Conservation (phyloP, 2,888 invertebrate species). For the Subacronicta megacephala region DNA sequence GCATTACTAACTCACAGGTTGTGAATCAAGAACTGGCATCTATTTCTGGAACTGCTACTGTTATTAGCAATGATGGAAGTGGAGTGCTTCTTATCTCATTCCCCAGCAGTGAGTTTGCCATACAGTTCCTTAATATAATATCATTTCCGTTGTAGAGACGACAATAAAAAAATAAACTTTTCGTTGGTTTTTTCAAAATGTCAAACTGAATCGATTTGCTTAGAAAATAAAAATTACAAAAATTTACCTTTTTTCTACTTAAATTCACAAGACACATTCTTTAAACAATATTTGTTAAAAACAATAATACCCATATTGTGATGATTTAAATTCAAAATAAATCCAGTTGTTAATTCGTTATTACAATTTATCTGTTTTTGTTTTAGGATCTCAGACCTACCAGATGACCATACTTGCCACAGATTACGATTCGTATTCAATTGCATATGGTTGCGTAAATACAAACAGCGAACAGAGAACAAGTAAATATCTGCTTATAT, state of each 20-base stretch:
- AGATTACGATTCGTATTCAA: slow-evolving; percentile 89
- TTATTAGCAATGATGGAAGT: slow-evolving; percentile 76
- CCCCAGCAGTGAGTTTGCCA: slow-evolving; percentile 48
- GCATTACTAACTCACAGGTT: slow-evolving; percentile 71
- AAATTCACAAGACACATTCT: too few species aligned
- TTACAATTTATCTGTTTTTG: background rate
- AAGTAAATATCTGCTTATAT: slow-evolving; percentile 47
- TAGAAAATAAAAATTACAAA: too few species aligned
- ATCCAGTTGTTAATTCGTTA: background rate
- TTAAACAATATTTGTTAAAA: too few species aligned
- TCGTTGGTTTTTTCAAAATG: too few species aligned
- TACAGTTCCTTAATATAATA: too few species aligned
- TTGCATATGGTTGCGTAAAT: slow-evolving; percentile 90
- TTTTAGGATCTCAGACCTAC: slow-evolving; percentile 43
- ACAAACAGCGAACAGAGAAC: slow-evolving; percentile 56
- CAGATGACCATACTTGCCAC: slow-evolving; percentile 77
- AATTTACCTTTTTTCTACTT: too few species aligned
- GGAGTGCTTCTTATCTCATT: slow-evolving; percentile 89
- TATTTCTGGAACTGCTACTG: slow-evolving; percentile 84
- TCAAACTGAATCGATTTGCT: too few species aligned
- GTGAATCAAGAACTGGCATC: slow-evolving; percentile 79
- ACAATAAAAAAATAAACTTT: too few species aligned
- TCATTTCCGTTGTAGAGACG: too few species aligned
- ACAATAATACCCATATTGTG: too few species aligned
- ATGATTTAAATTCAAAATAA: too few species aligned